Evolutionary conservation across 2,888 invertebrate species (phyloP), one percentile per base, ranked within the genome.

Genomic region (Blomia tropicalis): DNA sequence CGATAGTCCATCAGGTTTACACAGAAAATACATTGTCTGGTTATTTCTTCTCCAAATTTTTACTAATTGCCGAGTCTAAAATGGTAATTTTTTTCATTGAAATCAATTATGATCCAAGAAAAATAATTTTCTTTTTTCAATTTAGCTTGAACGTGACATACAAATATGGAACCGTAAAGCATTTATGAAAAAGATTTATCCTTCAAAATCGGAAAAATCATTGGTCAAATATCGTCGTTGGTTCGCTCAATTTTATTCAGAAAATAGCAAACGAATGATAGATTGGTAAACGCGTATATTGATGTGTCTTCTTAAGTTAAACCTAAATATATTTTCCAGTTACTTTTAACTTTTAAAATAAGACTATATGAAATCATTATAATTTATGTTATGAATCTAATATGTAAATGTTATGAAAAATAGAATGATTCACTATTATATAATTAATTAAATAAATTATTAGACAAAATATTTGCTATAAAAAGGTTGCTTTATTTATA

Each of bases 91-190:
- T 44, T 31, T 25, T 5, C 7, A 47, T 5, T 5, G 7, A 23
- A 25, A 25, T 11, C 5, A 23, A 25, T 41, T 41, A 17, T 11
- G n/a, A 47, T 11, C 5, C 5, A 25, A 23, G 17, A 47, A 47
- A 19, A 47, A 47, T 25, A 11, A 23, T 19, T n/a, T 47, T 47
- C 22, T 51, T 43, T 41, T 36, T 65, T 58, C 53, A 58, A 54
- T 29, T 63, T 59, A 87, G 86, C 82, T 90, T 69, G 83, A 87
- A 72, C 78, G 90, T 0, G 91, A 91, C 72, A 80, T 90, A 0
- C 78, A 79, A 66, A 81, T 91, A 3, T 91, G 91, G 91, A 89
- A 89, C 72, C 82, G 83, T 74, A 91, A 91, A 71, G 78, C 78
- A 11, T 90, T 81, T 72, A 76, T 82, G 0, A 79, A 78, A 36